These are phyloP conservation scores for Stratiomys singularior DNA, from an alignment of 2,888 invertebrate genomes.

Conservation along the genomic window DNA sequence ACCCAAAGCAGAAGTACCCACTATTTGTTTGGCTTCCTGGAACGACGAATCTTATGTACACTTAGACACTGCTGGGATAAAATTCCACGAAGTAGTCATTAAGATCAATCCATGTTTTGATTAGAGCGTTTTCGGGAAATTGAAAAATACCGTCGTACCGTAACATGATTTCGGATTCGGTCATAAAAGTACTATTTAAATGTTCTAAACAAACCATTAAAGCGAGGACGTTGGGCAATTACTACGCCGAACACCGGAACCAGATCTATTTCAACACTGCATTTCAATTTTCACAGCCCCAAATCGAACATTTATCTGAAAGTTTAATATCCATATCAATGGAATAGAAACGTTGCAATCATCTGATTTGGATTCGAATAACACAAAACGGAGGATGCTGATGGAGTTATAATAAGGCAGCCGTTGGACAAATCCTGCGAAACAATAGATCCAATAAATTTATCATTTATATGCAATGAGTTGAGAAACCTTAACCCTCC, in stretches of 20 bases:
- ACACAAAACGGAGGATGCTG: neutral
- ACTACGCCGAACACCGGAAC: slow-evolving; percentile 32
- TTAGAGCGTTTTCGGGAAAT: slow-evolving; percentile 42
- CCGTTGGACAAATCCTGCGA: slow-evolving; percentile 23
- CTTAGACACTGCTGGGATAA: slow-evolving; percentile 39
- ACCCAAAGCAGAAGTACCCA: slow-evolving; percentile 20
- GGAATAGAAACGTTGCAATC: neutral
- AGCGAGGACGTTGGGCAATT: slow-evolving; percentile 43
- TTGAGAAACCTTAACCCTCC: slow-evolving; percentile 19
- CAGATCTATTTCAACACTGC: neutral
- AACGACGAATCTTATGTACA: slow-evolving; percentile 45
- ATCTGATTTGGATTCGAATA: neutral
- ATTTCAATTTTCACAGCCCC: neutral
- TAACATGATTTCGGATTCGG: slow-evolving; percentile 31
- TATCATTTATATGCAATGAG: slow-evolving; percentile 49
- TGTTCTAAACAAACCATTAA: slow-evolving; percentile 44
- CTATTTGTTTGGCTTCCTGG: slow-evolving; percentile 50
- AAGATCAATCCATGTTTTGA: slow-evolving; percentile 45
- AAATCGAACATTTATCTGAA: neutral
- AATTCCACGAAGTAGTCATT: slow-evolving; percentile 49
- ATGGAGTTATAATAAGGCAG: slow-evolving; percentile 30
- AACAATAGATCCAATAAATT: slow-evolving; percentile 43
- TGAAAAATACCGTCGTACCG: slow-evolving; percentile 36
- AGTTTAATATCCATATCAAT: neutral
- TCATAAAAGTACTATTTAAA: slow-evolving; percentile 48